Evolutionary conservation across 2,888 invertebrate species (phyloP).

Genomic region (Axea sp.): DNA sequence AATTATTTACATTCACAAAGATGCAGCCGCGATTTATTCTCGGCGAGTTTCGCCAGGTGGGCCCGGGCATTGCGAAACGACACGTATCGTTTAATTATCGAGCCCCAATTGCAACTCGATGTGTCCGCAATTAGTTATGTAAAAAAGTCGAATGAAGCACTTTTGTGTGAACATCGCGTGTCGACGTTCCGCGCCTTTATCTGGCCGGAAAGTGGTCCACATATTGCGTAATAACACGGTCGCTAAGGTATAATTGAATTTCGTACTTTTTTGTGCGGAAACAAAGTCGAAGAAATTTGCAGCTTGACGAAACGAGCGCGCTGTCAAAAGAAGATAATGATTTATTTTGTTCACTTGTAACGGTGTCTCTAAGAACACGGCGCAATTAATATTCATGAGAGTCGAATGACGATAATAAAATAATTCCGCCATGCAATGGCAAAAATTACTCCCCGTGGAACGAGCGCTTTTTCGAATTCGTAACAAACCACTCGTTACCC

Average conservation of each 20-base stretch:
- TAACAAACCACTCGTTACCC: conserved; percentile 28
- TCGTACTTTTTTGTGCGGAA: conserved; percentile 17
- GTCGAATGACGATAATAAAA: conserved; percentile 30
- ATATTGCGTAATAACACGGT: conserved; percentile 43
- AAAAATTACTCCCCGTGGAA: conserved; percentile 2
- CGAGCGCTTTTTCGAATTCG: conserved; percentile 12
- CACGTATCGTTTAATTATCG: conserved; percentile 57
- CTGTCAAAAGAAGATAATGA: conserved; percentile 28
- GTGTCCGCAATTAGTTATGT: conserved; percentile 48
- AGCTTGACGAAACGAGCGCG: conserved; percentile 1
- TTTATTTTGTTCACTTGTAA: conserved; percentile 17
- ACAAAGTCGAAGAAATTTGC: conserved; percentile 14
- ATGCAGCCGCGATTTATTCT: conserved; percentile 30
- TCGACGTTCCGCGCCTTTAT: conserved; percentile 14
- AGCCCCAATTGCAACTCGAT: conserved; percentile 17
- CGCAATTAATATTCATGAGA: conserved; percentile 41
- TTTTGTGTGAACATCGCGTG: conserved; percentile 35
- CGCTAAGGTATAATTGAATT: conserved; percentile 38
- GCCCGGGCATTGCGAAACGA: conserved; percentile 23
- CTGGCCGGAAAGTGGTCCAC: conserved; percentile 38
- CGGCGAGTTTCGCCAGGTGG: conserved; percentile 21
- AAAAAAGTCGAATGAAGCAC: conserved; percentile 35
- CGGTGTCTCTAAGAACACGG: background rate
- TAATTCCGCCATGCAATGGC: conserved; percentile 35
- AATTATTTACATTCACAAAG: conserved; percentile 54